Base-by-base conservation (phyloP, 2,797 vertebrate species). In the Phaenicophaeus curvirostris region DNA sequence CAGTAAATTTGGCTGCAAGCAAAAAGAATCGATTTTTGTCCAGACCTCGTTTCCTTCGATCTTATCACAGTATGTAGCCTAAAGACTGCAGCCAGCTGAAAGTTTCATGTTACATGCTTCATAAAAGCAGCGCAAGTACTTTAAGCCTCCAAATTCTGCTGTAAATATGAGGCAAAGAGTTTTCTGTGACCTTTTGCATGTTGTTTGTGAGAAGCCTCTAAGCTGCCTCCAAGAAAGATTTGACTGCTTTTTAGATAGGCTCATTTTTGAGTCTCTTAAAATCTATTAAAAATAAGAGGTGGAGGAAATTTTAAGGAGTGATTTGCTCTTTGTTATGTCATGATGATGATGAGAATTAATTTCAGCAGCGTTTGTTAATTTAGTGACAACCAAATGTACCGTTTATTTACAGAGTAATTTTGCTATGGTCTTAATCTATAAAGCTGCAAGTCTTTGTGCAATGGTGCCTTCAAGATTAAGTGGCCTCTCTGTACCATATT, bases 1-100 rank as follows among this genome's bases (percentile, higher is more conserved):
- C 39, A 72, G 82, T 94, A 93, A 90, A 95, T 95, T 51, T 61
- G 61, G 39, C 93, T 95, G 68, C 87, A 87, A 94, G 92, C 77
- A 95, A 81, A 91, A 96, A 82, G 42, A 89, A 95, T 91, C 6
- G 13, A 75, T 94, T 96, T 95, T 93, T 9, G 15, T 75, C 82
- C 66, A 66, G 80, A 37, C 73, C 51, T 89, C 93, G 63, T 94
- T 95, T 90, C 33, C 77, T 94, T 96, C 88, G 57, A 65, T 92
- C 67, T 76, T 76, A 48, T 28, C 62, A 42, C 30, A 61, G 46
- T 46, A 57, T 78, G 77, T 66, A 83, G 63, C 77, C 65, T 63
- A 44, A 94, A 90, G 88, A 85, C 53, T 62, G 5, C 23, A 90
- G 33, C 55, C 62, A 59, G 87, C 66, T 82, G 15, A 83, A 96